Conservation (phyloP, 1,140 invertebrate genomes). For the Brachionus paranguensis region DNA sequence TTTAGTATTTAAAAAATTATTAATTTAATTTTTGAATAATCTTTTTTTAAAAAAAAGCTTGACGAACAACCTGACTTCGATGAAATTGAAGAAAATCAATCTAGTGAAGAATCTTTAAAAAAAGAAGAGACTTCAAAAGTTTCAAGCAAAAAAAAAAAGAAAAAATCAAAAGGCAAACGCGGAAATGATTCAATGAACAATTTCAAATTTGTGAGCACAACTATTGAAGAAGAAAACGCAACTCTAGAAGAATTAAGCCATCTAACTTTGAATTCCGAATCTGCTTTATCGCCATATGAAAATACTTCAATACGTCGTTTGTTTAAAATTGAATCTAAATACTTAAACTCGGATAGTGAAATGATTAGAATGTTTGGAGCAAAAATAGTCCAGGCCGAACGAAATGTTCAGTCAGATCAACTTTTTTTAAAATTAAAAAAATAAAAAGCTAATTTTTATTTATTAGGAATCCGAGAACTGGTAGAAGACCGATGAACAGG, state of each 20-base stretch:
- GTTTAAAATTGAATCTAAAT: slow-evolving; percentile 53
- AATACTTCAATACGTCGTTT: background rate
- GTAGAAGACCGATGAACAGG: background rate
- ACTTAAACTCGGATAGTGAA: slow-evolving; percentile 76
- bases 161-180: slow-evolving; percentile 13
- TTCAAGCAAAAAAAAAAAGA: background rate
- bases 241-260: background rate
- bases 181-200: background rate
- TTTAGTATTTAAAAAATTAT: background rate
- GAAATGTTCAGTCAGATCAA: slow-evolving; percentile 48
- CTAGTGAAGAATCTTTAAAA: background rate
- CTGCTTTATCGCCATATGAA: background rate
- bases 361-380: slow-evolving; percentile 76
- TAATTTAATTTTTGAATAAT: too few relatives aligned
- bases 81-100: background rate
- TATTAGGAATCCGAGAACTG: background rate
- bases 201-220: slow-evolving; percentile 1
- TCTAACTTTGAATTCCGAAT: background rate
- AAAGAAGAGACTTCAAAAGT: background rate
- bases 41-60: background rate
- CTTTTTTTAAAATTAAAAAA: too few relatives aligned
- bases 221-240: slow-evolving; percentile 1
- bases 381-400: slow-evolving; percentile 66
- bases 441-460: background rate
- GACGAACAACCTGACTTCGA: background rate